A percentile compares a stretch with the other conserved stretches of the same genome.
Conservation (phyloP, 2,888 invertebrate species). For the Tipula helvola region DNA sequence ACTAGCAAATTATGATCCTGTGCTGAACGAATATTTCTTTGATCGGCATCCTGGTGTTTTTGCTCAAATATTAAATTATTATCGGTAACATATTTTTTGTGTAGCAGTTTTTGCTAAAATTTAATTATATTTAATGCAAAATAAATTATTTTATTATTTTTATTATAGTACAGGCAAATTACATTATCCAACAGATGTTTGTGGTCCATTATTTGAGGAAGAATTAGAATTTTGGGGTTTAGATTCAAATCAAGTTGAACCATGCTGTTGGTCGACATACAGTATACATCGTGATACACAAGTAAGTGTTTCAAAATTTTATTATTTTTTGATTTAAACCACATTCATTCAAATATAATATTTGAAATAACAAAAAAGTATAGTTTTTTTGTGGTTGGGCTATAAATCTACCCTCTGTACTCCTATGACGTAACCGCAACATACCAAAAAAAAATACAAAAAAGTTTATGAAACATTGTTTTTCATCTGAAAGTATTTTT, state of each 20-base stretch:
- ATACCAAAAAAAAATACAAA: background rate
- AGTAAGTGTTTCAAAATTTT: conserved; percentile 36
- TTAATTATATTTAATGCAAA: background rate
- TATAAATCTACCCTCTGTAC: background rate
- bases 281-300: conserved; percentile 73
- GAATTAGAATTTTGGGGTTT: conserved; percentile 95
- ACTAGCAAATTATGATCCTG: conserved; percentile 78
- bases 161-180: conserved; percentile 73
- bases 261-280: conserved; percentile 98
- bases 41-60: conserved; percentile 83
- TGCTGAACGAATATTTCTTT: conserved; percentile 81
- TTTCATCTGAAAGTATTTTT: background rate
- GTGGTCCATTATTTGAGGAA: conserved; percentile 91
- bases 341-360: background rate
- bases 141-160: background rate
- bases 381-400: background rate
- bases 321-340: conserved; percentile 9
- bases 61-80: conserved; percentile 79
- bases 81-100: conserved; percentile 44
- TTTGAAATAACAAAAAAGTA: background rate
- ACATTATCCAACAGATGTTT: conserved; percentile 95
- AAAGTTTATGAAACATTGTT: background rate
- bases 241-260: conserved; percentile 95
- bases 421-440: background rate
- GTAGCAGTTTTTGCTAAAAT: background rate